These are phyloP conservation scores for Stegostoma tigrinum DNA, from an alignment of 2,113 vertebrate genomes.

Conservation along the genomic window DNA sequence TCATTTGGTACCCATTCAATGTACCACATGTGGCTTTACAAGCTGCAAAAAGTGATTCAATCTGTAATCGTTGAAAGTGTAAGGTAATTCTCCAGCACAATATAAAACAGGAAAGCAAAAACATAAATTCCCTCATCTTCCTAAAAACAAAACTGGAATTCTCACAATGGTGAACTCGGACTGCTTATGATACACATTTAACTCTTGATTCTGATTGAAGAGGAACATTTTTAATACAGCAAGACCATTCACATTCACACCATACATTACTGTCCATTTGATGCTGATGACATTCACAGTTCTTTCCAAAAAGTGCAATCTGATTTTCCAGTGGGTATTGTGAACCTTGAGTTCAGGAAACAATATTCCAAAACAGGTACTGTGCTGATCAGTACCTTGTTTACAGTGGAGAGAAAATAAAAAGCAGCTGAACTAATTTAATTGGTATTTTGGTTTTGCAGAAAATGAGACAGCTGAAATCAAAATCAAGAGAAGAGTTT, in stretches of 20 bases:
- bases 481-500: neutral
- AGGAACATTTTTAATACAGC: too few relatives aligned
- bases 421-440: neutral
- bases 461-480: neutral
- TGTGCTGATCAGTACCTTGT: neutral
- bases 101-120: neutral
- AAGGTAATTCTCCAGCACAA: neutral
- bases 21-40: neutral
- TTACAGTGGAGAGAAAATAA: neutral
- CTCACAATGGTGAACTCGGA: too few relatives aligned
- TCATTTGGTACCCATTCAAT: neutral
- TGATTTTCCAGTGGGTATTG: neutral
- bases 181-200: neutral
- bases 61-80: neutral
- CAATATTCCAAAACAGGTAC: neutral
- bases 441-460: neutral
- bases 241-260: neutral
- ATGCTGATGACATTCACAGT: neutral
- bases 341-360: neutral
- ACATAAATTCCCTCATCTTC: neutral
- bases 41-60: neutral
- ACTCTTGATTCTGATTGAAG: neutral
- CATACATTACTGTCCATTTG: neutral
- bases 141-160: neutral
- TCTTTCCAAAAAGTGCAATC: neutral